Base-by-base conservation (phyloP, 2,113 vertebrate species). In the Pelusios castaneus region DNA sequence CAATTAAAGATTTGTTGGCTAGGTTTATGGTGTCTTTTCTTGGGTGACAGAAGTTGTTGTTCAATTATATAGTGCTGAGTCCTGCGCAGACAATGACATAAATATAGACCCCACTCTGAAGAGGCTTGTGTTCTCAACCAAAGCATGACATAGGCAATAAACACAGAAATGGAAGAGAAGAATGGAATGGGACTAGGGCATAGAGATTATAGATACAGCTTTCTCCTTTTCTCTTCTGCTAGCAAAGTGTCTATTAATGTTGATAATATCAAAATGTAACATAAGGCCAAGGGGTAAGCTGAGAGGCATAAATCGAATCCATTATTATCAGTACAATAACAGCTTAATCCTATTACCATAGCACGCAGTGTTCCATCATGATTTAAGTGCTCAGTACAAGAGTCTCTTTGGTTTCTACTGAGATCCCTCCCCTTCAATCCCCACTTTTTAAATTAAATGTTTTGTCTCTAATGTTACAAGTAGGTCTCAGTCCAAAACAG, bases 101-200 rank as follows among this genome's bases (percentile, higher is more conserved):
- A 8, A 54, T 52, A 52, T 29, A 82, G 73, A 10, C 31, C 52
- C n/a, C 43, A 80, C 70, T 82, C 47, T 22, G 77, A 29, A 49
- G 34, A 60, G 90, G 70, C 0, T 80, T 31, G 78, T 80, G 14
- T 29, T 58, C 0, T 0, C 9, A 70, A 41, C 3, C 29, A 54
- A 14, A 45, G 11, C 25, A 25, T 76, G 41, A 27, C 21, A 5
- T 86, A 47, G 83, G 51, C 79, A 45, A 17, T 52, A 84, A 89
- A 78, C 56, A 51, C 70, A 45, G 0, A 0, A 34, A 24, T 11
- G 73, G 38, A 52, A 75, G 51, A 52, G 29, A 27, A 54, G 16
- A n/a, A n/a, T n/a, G n/a, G n/a, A n/a, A n/a, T 27, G 9, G 86
- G 73, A 45, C 70, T 76, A 77, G 87, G 52, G 38, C 2, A 78